These are phyloP conservation scores for Leucophenga maculata DNA, from an alignment of 2,888 invertebrate genomes.

Conservation along the genomic window DNA sequence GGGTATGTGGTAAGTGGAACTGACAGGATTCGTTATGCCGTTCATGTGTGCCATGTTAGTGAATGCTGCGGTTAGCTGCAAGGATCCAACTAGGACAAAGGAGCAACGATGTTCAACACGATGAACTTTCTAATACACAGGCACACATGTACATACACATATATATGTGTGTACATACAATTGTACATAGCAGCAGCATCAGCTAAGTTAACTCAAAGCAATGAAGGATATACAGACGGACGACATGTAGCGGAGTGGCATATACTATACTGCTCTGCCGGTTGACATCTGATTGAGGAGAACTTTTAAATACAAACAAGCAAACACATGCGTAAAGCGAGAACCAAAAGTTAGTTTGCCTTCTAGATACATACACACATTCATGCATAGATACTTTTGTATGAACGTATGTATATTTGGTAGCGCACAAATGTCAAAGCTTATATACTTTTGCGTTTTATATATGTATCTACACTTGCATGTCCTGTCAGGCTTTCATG, in stretches of 20 bases:
- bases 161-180: constrained; percentile 15
- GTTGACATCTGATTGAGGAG: constrained; percentile 66
- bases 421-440: constrained; percentile 8
- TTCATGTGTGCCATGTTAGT: constrained; percentile 29
- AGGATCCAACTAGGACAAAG: constrained; percentile 63
- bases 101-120: constrained; percentile 56
- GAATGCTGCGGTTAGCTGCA: constrained; percentile 50
- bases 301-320: constrained; percentile 48
- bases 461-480: neutral
- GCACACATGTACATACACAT: constrained; percentile 10
- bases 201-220: constrained; percentile 13
- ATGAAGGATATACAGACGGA: neutral
- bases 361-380: constrained; percentile 25
- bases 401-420: constrained; percentile 1
- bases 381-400: constrained; percentile 21
- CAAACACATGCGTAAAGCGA: constrained; percentile 27
- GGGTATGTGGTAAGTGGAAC: constrained; percentile 53
- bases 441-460: neutral
- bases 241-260: too few species aligned
- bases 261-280: constrained; percentile 36
- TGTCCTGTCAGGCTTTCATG: neutral
- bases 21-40: constrained; percentile 52
- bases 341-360: neutral
- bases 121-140: constrained; percentile 15
- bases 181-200: neutral